Evolutionary conservation across 2,113 vertebrate genomes (phyloP).

Genomic region (Bothrops jararaca): DNA sequence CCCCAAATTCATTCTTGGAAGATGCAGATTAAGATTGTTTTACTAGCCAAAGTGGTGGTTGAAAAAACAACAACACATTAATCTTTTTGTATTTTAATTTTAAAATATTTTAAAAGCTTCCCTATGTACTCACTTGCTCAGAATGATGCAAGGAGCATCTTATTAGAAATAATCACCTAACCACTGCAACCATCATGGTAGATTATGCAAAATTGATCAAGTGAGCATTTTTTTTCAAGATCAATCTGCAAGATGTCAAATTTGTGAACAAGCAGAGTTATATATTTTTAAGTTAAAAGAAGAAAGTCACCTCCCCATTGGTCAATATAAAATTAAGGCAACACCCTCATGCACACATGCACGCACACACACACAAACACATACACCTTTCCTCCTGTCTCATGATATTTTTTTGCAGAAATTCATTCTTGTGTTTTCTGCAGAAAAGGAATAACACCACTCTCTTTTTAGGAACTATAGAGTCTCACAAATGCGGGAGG

Average conservation of each 20-base stretch:
- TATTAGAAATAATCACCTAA: neutral
- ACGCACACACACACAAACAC: neutral
- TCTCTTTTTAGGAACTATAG: neutral
- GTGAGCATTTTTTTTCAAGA: neutral
- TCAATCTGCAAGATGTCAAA: neutral
- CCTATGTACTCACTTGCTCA: neutral
- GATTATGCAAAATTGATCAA: neutral
- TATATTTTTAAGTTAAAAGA: neutral
- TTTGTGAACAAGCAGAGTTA: neutral
- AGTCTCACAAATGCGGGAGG: neutral
- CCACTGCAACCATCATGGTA: neutral
- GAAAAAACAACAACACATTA: neutral
- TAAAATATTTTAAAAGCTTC: neutral
- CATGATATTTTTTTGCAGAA: neutral
- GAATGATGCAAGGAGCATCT: neutral
- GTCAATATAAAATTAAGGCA: neutral
- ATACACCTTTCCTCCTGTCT: neutral
- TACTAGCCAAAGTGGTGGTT: neutral
- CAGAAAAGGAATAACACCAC: neutral
- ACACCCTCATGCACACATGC: neutral
- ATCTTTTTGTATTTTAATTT: neutral
- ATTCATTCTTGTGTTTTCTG: neutral
- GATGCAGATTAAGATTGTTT: neutral
- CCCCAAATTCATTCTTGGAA: neutral
- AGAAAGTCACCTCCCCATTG: neutral